phyloP scores from a whole-genome alignment of 2,797 vertebrate species.

The Acanthurus leucopareius region DNA sequence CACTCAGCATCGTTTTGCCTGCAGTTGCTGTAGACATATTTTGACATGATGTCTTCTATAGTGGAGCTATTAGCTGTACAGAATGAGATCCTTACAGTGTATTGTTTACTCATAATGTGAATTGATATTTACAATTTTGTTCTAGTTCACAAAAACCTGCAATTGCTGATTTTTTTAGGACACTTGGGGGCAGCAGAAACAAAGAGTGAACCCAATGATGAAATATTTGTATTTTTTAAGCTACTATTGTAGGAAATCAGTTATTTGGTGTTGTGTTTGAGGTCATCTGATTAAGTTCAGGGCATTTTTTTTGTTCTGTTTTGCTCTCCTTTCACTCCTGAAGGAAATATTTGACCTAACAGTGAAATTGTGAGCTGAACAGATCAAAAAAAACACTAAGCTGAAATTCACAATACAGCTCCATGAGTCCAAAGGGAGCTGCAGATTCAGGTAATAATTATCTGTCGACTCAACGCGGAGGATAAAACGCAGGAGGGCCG shows the following conservation, averaged over 20 bases:
- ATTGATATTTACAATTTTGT: not conserved
- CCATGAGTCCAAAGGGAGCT: too few relatives aligned
- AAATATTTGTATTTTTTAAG: not conserved
- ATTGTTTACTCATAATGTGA: not conserved
- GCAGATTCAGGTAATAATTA: too few relatives aligned
- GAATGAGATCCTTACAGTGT: not conserved
- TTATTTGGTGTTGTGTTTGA: not conserved
- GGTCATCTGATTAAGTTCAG: not conserved
- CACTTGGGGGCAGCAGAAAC: not conserved
- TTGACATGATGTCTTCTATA: not conserved
- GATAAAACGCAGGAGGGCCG: not conserved
- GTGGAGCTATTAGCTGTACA: not conserved
- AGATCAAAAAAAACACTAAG: too few relatives aligned
- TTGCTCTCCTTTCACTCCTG: not conserved
- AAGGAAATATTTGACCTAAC: not conserved
- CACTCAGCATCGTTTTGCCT: not conserved
- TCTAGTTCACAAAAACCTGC: too few relatives aligned
- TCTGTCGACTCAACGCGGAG: not conserved
- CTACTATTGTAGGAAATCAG: not conserved
- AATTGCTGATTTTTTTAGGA: not conserved
- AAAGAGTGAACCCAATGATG: not conserved
- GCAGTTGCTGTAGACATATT: not conserved
- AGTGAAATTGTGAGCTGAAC: too few relatives aligned
- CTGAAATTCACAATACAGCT: too few relatives aligned
- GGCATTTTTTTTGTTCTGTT: not conserved